phyloP scores from a whole-genome alignment of 2,888 invertebrate species.

The Epiblema foenella region DNA sequence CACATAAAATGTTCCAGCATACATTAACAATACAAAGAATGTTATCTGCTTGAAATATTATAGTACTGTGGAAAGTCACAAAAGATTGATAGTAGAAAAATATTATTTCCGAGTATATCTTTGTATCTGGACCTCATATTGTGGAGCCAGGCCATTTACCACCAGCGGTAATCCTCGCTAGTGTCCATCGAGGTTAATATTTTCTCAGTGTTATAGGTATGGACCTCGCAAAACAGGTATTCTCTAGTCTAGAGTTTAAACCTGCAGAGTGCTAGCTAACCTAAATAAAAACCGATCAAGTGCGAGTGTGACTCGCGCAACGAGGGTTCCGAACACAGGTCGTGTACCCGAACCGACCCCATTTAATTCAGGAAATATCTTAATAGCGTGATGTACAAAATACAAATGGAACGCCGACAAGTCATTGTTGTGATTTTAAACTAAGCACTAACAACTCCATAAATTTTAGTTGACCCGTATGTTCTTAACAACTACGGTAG shows the following conservation, averaged over 20 bases:
- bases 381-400: too few species aligned
- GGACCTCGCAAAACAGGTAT: slow-evolving; percentile 30
- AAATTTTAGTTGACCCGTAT: too few species aligned
- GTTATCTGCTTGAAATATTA: not conserved
- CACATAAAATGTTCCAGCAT: not conserved
- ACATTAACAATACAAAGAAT: not conserved
- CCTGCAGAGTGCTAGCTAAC: not conserved
- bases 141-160: slow-evolving; percentile 24
- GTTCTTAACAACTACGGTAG: too few species aligned
- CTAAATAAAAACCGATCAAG: not conserved
- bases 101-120: not conserved
- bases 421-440: too few species aligned
- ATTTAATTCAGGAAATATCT: too few species aligned
- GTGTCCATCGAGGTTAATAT: slow-evolving; percentile 52
- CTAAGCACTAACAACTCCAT: too few species aligned
- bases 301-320: too few species aligned
- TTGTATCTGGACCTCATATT: slow-evolving; percentile 28
- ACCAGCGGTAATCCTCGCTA: slow-evolving; percentile 19
- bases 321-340: too few species aligned
- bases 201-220: slow-evolving; percentile 52
- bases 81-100: slow-evolving; percentile 7
- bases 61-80: not conserved
- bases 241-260: not conserved
- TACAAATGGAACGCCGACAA: too few species aligned
- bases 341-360: too few species aligned